Base-by-base conservation (phyloP, 2,797 vertebrate species). In the Phoeniculus purpureus region DNA sequence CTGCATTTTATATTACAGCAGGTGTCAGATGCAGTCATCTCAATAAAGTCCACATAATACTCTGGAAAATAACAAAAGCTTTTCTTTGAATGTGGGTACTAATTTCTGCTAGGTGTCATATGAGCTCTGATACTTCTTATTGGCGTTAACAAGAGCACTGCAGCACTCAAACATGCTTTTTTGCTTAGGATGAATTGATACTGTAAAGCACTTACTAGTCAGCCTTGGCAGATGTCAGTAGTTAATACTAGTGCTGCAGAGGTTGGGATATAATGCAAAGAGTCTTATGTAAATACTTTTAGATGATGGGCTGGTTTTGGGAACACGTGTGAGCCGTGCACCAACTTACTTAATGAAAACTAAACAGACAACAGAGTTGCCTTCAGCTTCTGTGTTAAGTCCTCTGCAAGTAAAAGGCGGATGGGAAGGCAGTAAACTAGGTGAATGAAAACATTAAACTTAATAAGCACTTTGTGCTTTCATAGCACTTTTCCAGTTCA, bases 1-100 rank as follows among this genome's bases (percentile, higher is more conserved):
- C 97, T 97, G 97, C 97, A 98, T 98, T 98, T 98, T 98, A 97
- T 97, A 98, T 98, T 98, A 97, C 97, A 98, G 97, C 97, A 98
- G 97, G 97, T 98, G 97, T 98, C 97, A 98, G 97, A 98, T 98
- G 97, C 96, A 98, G 97, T 97, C 97, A 98, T 98, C 97, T 98
- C 97, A 97, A 97, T 98, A 97, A 98, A 98, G 97, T 97, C 97
- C 96, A 97, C 97, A 98, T 98, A 98, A 98, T 98, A 98, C 97
- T 98, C 95, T 91, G 94, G 89, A 94, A 97, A 97, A 98, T 97
- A 98, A 98, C 97, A 98, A 98, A 98, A 97, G 97, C 97, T 97
- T 97, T 97, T 97, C 96, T 98, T 96, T 98, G 97, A 98, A 97
- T 98, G 96, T 97, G 97, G 96, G 96, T 97, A 98, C 97, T 97